phyloP scores from a whole-genome alignment of 2,113 vertebrate species.

The Platycercus adscitus region DNA sequence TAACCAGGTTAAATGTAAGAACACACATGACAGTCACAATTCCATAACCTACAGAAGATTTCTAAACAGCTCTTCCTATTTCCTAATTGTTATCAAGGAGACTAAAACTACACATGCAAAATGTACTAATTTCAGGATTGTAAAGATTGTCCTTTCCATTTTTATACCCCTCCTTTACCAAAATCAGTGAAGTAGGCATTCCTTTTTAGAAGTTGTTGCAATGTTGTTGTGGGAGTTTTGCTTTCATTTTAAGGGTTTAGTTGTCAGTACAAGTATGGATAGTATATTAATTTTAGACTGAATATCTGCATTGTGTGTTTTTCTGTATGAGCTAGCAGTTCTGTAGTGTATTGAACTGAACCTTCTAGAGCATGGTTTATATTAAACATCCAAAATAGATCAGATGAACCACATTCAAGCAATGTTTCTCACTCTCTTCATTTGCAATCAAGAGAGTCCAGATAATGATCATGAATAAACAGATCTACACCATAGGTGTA shows the following conservation, averaged over 20 bases:
- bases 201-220: not conserved
- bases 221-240: not conserved
- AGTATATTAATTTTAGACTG: not conserved
- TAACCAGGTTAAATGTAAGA: not conserved
- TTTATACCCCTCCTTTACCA: not conserved
- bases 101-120: not conserved
- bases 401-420: not conserved
- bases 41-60: not conserved
- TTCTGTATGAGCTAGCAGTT: not conserved
- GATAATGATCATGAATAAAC: not conserved
- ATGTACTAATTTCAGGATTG: not conserved
- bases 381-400: not conserved
- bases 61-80: not conserved
- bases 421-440: not conserved
- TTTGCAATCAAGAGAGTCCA: not conserved
- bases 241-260: not conserved
- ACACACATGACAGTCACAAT: not conserved
- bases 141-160: not conserved
- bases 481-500: not conserved
- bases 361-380: not conserved
- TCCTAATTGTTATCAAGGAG: not conserved
- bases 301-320: not conserved
- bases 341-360: not conserved
- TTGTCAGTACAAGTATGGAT: not conserved
- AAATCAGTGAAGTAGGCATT: not conserved